Base-by-base conservation (phyloP, 2,888 invertebrate species). In the Scaptomyza reducta region DNA sequence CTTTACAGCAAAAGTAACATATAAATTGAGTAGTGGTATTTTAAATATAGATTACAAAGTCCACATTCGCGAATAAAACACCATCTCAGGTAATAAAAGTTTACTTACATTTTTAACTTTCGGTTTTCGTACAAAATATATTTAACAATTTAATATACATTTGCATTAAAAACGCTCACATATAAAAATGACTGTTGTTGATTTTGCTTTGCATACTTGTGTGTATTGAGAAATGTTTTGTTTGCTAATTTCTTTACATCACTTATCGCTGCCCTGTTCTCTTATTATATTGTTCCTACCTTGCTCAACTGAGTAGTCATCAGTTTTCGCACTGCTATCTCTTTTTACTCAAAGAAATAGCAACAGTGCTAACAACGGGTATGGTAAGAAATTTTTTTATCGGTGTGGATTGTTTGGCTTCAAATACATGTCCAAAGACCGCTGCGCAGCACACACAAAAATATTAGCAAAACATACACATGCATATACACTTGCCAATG, bases 31-130 rank as follows among this genome's bases (percentile, higher is more conserved):
- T n/a, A n/a, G n/a, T n/a, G n/a, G n/a, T n/a, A n/a, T 77, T 68
- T 68, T 89, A 84, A 81, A 70, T 70, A 87, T 74, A 83, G 70
- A 74, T 78, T 74, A 67, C 70, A 71, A 63, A 77, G 79, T 82
- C 64, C 79, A 81, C 69, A 70, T 71, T 68, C 74, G 55, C 58
- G 64, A 74, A 79, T 54, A 61, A 50, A 46, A 63, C 47, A 56
- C 50, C 42, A 63, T 68, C 60, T 46, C 70, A 87, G 82, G 82
- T 85, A 82, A 87, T 81, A 76, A 67, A 53, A 64, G 38, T 65
- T 57, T 25, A 61, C 67, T 63, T 50, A 40, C 69, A 72, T 63
- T 64, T 69, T 75, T n/a, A 57, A 63, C 64, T 76, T 79, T 65
- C 67, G 53, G 61, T 75, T 64, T 77, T 49, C 11, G 38, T 46